Conservation (phyloP, 2,113 vertebrate species). For the Meriones unguiculatus region DNA sequence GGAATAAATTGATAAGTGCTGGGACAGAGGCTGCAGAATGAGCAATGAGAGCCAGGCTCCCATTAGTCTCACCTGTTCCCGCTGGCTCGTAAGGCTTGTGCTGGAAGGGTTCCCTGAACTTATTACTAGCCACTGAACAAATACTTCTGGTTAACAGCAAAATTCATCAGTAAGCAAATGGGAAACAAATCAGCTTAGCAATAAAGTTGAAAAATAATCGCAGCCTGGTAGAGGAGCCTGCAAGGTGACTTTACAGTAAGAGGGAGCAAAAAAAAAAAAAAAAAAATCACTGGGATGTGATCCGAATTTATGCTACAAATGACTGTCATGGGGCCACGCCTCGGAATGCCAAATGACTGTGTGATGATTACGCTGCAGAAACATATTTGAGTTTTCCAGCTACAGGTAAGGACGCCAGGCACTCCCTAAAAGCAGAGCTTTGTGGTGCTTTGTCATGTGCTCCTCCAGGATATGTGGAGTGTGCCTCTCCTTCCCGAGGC, state of each 20-base stretch:
- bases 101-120: constrained; percentile 41
- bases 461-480: background rate
- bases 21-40: constrained; percentile 55
- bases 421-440: background rate
- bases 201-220: constrained; percentile 77
- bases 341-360: constrained; percentile 67
- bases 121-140: constrained; percentile 47
- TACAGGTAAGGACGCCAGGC: constrained; percentile 37
- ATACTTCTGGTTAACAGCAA: constrained; percentile 69
- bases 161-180: constrained; percentile 69
- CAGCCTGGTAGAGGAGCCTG: constrained; percentile 38
- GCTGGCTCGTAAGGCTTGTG: background rate
- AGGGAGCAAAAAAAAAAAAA: constrained; percentile 55
- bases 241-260: constrained; percentile 85
- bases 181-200: constrained; percentile 75
- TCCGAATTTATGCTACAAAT: constrained; percentile 81
- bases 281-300: constrained; percentile 81
- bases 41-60: constrained; percentile 40
- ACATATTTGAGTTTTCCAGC: constrained; percentile 68
- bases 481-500: background rate
- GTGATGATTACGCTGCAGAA: constrained; percentile 74
- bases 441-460: background rate
- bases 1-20: constrained; percentile 73
- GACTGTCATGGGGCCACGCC: constrained; percentile 37
- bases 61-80: constrained; percentile 74